Conservation (phyloP, 2,888 invertebrate genomes). For the Heliconius cydno region DNA sequence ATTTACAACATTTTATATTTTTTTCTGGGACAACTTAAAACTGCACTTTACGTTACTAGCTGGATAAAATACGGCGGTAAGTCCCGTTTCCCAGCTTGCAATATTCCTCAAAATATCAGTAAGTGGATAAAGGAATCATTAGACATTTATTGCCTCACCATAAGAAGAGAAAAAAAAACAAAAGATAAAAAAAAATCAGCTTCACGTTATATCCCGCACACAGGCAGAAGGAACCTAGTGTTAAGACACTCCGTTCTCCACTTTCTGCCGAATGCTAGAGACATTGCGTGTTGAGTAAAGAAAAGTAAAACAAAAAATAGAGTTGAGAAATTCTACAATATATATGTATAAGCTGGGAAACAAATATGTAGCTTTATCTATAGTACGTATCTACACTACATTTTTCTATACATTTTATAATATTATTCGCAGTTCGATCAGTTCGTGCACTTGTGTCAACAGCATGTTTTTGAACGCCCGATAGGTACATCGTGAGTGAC, state of each 20-base stretch:
- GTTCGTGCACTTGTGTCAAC: slow-evolving; percentile 74
- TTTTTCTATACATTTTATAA: slow-evolving; percentile 22
- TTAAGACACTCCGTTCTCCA: too few species aligned
- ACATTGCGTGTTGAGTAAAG: too few species aligned
- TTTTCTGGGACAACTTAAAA: background rate
- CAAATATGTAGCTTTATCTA: background rate
- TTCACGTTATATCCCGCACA: too few species aligned
- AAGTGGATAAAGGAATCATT: background rate
- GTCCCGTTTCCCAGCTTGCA: background rate
- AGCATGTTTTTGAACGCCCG: slow-evolving; percentile 74
- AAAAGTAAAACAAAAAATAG: background rate
- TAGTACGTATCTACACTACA: background rate
- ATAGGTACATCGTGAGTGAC: slow-evolving; percentile 64
- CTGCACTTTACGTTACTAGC: background rate
- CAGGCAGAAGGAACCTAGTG: too few species aligned
- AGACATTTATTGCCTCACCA: background rate
- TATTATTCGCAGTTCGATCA: slow-evolving; percentile 50
- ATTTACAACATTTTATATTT: background rate
- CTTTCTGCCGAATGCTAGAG: too few species aligned
- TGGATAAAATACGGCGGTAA: background rate
- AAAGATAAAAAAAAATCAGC: background rate
- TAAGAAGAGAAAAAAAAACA: background rate
- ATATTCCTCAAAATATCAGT: background rate
- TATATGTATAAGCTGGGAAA: background rate
- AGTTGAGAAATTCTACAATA: background rate